Conservation (phyloP, 2,113 vertebrate genomes). For the Rhadina sibilatrix region DNA sequence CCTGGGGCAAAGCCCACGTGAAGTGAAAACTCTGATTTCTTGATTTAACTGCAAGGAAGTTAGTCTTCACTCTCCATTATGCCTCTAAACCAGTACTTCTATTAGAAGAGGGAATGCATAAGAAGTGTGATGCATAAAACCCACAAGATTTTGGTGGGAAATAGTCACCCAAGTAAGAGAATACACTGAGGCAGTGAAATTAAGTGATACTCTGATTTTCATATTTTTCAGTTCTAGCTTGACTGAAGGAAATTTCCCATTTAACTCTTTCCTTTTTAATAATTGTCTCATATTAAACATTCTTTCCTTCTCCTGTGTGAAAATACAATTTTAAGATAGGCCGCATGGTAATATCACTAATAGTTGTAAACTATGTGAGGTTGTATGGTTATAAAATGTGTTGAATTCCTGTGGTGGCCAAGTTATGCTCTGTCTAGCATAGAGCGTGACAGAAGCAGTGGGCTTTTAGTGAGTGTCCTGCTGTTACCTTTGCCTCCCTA, state of each 20-base stretch:
- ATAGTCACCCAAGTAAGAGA: neutral
- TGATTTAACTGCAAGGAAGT: neutral
- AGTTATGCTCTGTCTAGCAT: neutral
- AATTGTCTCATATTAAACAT: neutral
- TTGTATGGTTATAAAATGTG: neutral
- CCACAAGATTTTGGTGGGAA: neutral
- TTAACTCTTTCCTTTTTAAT: neutral
- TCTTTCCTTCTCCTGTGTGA: neutral
- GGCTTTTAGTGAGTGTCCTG: neutral
- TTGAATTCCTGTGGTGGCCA: neutral
- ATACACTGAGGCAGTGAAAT: neutral
- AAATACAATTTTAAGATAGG: neutral
- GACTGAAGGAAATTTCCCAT: neutral
- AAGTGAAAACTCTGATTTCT: slow-evolving; percentile 29
- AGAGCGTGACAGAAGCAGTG: neutral
- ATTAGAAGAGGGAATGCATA: neutral
- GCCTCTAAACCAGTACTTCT: neutral
- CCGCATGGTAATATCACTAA: rapidly evolving
- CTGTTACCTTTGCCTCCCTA: neutral
- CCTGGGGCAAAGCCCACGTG: neutral
- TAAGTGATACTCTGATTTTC: neutral
- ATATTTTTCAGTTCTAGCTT: neutral
- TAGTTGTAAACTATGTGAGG: neutral
- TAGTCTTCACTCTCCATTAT: neutral
- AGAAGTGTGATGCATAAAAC: neutral